phyloP scores from a whole-genome alignment of 2,113 vertebrate genomes.

The Enhydra lutris region DNA sequence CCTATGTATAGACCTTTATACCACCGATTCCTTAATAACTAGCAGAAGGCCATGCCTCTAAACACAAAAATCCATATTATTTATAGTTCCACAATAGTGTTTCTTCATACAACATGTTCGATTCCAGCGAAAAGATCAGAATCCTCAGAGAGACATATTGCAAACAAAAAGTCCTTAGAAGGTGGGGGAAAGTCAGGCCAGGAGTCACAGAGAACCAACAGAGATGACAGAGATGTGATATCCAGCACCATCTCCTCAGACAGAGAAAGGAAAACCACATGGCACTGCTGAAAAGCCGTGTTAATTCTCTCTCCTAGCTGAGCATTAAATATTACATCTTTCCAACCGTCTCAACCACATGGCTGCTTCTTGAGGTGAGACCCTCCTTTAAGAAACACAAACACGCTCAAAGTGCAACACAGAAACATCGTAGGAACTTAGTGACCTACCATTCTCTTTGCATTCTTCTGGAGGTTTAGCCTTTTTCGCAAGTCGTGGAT shows the following conservation, averaged over 20 bases:
- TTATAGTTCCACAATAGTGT: conserved; percentile 77
- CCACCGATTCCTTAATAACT: conserved; percentile 62
- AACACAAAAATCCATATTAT: conserved; percentile 79
- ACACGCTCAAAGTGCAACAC: conserved; percentile 67
- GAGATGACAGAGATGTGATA: conserved; percentile 80
- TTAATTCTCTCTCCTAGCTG: conserved; percentile 76
- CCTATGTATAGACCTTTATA: conserved; percentile 29
- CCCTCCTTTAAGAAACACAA: conserved; percentile 69
- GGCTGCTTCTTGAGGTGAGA: conserved; percentile 67
- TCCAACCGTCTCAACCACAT: conserved; percentile 46
- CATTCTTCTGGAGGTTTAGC: conserved; percentile 99
- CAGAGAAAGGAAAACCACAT: conserved; percentile 82
- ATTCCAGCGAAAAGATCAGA: conserved; percentile 79
- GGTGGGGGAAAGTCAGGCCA: conserved; percentile 79
- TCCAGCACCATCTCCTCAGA: conserved; percentile 76
- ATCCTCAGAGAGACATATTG: conserved; percentile 75
- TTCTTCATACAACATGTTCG: conserved; percentile 74
- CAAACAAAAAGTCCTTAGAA: conserved; percentile 81
- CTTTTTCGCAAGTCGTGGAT: conserved; percentile 99
- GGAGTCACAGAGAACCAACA: conserved; percentile 80
- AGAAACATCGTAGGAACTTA: conserved; percentile 80
- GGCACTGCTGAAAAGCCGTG: conserved; percentile 77
- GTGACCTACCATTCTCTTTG: conserved; percentile 97
- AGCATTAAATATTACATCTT: conserved; percentile 78
- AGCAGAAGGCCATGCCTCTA: conserved; percentile 77